phyloP scores from a whole-genome alignment of 2,888 invertebrate species.

The Pocota personata region DNA sequence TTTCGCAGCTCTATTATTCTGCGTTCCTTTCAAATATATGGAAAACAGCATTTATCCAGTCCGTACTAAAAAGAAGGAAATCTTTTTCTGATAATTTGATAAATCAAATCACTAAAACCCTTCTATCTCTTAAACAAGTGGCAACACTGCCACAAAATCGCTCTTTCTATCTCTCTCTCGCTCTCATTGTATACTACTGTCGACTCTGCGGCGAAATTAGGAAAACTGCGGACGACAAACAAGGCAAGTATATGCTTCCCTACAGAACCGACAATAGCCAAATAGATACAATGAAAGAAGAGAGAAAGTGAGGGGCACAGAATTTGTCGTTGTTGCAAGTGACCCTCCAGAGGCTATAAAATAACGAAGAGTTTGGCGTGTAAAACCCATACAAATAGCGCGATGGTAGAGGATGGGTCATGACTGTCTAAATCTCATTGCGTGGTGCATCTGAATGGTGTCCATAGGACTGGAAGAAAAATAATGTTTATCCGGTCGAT shows the following conservation, averaged over 20 bases:
- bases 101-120: too few relatives aligned
- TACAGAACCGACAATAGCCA: neutral
- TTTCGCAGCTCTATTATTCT: too few relatives aligned
- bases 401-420: neutral
- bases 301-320: neutral
- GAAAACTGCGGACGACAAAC: neutral
- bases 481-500: conserved; percentile 62
- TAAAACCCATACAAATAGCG: conserved; percentile 34
- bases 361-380: conserved; percentile 64
- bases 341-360: conserved; percentile 66
- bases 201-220: neutral
- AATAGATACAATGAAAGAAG: neutral
- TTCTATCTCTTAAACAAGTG: too few relatives aligned
- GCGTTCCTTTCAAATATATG: too few relatives aligned
- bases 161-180: neutral
- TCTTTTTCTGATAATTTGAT: too few relatives aligned
- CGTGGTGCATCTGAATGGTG: neutral
- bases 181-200: neutral
- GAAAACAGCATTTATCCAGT: too few relatives aligned
- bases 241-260: neutral
- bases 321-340: conserved; percentile 54
- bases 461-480: neutral
- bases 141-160: neutral
- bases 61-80: too few relatives aligned
- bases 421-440: conserved; percentile 53